A percentile compares a stretch with the other conserved stretches of the same genome.
These are phyloP conservation scores for Rotaria socialis DNA, from an alignment of 2,888 invertebrate genomes.

Conservation along the genomic window DNA sequence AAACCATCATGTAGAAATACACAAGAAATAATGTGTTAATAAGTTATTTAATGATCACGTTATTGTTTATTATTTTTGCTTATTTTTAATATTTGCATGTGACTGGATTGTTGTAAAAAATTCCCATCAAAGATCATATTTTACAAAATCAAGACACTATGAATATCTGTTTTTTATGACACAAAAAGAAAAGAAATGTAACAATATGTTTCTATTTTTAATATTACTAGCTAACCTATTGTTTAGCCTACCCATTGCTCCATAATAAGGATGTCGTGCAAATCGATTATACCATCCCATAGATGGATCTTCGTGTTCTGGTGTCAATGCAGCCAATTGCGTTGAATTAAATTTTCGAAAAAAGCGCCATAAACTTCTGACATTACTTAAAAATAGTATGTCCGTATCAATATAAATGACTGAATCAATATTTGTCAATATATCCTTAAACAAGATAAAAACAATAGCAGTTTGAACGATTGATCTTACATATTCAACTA, in stretches of 20 bases:
- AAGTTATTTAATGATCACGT: no score
- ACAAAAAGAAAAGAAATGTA: no score
- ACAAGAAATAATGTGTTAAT: no score
- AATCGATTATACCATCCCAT: conserved; percentile 92
- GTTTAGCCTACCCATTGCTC: conserved; percentile 62
- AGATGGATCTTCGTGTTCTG: conserved; percentile 83
- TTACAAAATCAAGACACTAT: no score
- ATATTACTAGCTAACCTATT: background rate
- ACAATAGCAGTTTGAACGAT: background rate
- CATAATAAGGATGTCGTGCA: conserved; percentile 88
- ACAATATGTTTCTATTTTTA: no score
- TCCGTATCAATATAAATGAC: conserved; percentile 88
- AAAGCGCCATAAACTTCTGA: conserved; percentile 76
- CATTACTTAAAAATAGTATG: conserved; percentile 76
- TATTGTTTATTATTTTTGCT: no score
- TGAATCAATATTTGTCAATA: conserved; percentile 74
- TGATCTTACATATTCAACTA: conserved; percentile 57
- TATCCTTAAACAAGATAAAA: conserved; percentile 65
- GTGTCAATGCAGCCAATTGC: conserved; percentile 79
- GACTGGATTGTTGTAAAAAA: no score
- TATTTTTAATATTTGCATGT: no score
- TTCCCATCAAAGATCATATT: no score
- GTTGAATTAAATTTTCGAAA: conserved; percentile 75
- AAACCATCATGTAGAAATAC: no score
- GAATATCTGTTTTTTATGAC: no score